These are phyloP conservation scores for Hipposideros armiger DNA, from an alignment of 2,113 vertebrate genomes.

Conservation along the genomic window DNA sequence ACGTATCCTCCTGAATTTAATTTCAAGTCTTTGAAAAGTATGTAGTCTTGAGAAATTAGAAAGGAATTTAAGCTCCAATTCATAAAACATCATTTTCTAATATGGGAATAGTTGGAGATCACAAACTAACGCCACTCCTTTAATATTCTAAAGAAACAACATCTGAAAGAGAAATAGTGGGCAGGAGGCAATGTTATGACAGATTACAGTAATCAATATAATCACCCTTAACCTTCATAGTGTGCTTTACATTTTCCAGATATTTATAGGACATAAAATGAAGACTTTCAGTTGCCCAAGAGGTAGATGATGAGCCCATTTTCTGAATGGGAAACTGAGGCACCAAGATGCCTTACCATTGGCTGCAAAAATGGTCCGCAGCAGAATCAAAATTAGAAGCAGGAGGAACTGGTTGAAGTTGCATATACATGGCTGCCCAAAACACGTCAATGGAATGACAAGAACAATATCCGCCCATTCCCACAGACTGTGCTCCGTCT, in stretches of 20 bases:
- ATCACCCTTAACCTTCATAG: not conserved
- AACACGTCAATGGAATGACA: not conserved
- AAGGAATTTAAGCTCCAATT: not conserved
- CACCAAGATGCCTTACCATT: not conserved
- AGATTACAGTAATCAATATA: not conserved
- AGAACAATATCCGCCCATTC: not conserved
- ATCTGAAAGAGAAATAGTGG: conserved; percentile 14
- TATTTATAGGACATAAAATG: not conserved
- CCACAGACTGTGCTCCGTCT: not conserved
- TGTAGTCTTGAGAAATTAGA: conserved; percentile 51
- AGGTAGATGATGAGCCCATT: conserved; percentile 68
- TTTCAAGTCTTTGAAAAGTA: conserved; percentile 67
- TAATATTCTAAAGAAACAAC: conserved; percentile 55
- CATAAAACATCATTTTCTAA: conserved; percentile 42
- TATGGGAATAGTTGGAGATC: not conserved
- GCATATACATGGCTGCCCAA: not conserved
- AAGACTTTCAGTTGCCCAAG: conserved; percentile 37
- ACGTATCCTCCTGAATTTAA: conserved; percentile 30
- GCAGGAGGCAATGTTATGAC: not conserved
- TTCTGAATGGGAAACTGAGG: conserved; percentile 50
- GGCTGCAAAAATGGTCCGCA: not conserved
- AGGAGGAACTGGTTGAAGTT: not conserved
- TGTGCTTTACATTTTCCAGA: not conserved
- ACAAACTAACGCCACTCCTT: conserved; percentile 37
- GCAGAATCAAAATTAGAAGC: not conserved